Base-by-base conservation (phyloP, 2,888 invertebrate species). In the Agriopis leucophaearia region DNA sequence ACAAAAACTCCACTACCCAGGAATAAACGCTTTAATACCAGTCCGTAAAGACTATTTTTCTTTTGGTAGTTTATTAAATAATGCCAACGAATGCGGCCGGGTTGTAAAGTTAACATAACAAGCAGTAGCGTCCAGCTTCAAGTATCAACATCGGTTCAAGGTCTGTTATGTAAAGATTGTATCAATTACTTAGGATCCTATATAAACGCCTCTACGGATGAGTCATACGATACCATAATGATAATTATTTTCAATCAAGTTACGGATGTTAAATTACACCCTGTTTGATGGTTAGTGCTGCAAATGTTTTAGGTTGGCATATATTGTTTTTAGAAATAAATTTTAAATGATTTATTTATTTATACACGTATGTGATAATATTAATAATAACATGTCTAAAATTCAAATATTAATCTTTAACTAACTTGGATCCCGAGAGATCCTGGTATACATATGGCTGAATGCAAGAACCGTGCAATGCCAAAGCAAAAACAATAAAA, bases 51-150 rank as follows among this genome's bases (percentile, higher is more conserved):
- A 57, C 10, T 8, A 66, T 59, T 52, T 60, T 64, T 36, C 16
- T 36, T 54, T 60, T 42, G 13, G 0, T 45, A 9, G n/a, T n/a
- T 15, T 12, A 50, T 38, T 36, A 52, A 56, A 61, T 38, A 16
- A 52, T 52, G 56, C 9, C 38, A 47, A 61, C 62, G 66, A 60
- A 66, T 66, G 62, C 66, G 40, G 55, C 27, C 15, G 18, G 57
- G 40, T 58, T 45, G 48, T 59, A 48, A 40, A 40, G 55, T 63
- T 55, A 27, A 27, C 27, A 27, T 27, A 16, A 65, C 72, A 54
- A 67, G 70, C 68, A 75, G 69, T 73, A 60, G 62, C 58, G 71
- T 64, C 64, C 64, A 62, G 62, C 44, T 44, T 51, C 45, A 57
- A 38, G 61, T 60, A 60, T 27, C 27, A 42, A 51, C 13, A 1